phyloP scores from a whole-genome alignment of 2,797 vertebrate genomes.

The Trematomus bernacchii region DNA sequence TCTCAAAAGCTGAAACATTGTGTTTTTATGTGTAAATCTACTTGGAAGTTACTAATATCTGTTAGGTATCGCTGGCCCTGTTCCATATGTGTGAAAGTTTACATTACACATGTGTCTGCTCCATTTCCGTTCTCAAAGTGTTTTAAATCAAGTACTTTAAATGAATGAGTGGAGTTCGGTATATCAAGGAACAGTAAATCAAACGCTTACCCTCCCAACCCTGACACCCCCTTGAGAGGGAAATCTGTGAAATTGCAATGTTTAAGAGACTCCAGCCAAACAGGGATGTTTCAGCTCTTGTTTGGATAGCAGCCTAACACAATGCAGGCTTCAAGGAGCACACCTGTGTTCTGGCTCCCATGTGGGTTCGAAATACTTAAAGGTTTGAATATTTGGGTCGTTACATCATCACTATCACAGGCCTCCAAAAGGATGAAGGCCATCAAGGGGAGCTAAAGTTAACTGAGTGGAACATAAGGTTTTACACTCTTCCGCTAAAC shows the following conservation, averaged over 20 bases:
- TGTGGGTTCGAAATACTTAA: constrained; percentile 22
- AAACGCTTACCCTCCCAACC: neutral
- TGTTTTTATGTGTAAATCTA: constrained; percentile 5
- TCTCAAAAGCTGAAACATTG: constrained; percentile 7
- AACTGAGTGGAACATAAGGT: constrained; percentile 37
- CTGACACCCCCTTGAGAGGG: constrained; percentile 16
- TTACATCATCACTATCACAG: constrained; percentile 62
- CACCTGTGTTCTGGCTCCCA: constrained; percentile 60
- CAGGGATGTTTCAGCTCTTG: constrained; percentile 67
- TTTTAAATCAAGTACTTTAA: constrained; percentile 17
- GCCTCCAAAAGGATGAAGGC: constrained; percentile 27
- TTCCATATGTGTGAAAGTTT: constrained; percentile 25
- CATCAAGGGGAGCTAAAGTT: constrained; percentile 30
- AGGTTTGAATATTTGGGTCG: constrained; percentile 47
- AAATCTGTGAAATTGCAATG: constrained; percentile 43
- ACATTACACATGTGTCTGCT: neutral
- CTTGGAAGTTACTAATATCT: neutral
- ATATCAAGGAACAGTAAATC: constrained; percentile 26
- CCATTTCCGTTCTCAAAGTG: neutral
- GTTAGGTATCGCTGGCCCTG: neutral
- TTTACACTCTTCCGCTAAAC: constrained; percentile 27
- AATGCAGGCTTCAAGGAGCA: constrained; percentile 44
- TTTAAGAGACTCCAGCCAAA: constrained; percentile 58
- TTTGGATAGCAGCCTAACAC: constrained; percentile 68
- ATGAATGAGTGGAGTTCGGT: constrained; percentile 16